Base-by-base conservation (phyloP, 2,113 vertebrate genomes). In the Paracanthobrama guichenoti region DNA sequence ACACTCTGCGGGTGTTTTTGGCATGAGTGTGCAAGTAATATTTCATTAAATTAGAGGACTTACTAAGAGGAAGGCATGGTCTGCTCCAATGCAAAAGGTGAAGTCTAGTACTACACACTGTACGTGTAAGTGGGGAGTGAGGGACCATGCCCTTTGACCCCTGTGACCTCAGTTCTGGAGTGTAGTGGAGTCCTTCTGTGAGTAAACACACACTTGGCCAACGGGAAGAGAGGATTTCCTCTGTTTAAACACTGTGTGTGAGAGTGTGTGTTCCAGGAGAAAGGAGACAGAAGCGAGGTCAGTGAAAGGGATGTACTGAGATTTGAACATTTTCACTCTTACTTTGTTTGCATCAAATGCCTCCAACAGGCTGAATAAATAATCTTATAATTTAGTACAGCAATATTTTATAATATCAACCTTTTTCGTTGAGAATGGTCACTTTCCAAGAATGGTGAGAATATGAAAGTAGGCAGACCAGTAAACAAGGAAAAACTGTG, bases 191-290 rank as follows among this genome's bases (percentile, higher is more conserved):
- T 89, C 62, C 69, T 80, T 89, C 86, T 86, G 89, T 91, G 67
- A 89, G 91, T 91, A 92, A 92, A 92, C 92, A 93, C 87, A 88
- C 76, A 88, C 91, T 88, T 90, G 90, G 91, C 91, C 75, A 87
- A 90, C 89, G 84, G 87, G 85, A 89, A 91, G 89, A 85, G 89
- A 94, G 93, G 92, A 94, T 93, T 94, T 94, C 93, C 93, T 94
- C 91, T 91, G 89, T 89, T 92, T 91, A 89, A 93, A 93, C 90
- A 90, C 86, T 90, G 64, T 66, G 82, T 24, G 67, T 74, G 79
- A 50, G 44, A 64, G 67, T 24, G 42, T 67, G 64, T 55, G 82
- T 59, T 81, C 67, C 79, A 69, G 16, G 59, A 75, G 55, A 12
- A 46, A 82, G 85, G 79, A 69, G 85, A 77, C 31, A 53, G 79